Percentiles rank a stretch among this genome's conserved stretches.
Evolutionary conservation across 2,797 vertebrate genomes (phyloP).

Genomic region (Liparis tanakae): DNA sequence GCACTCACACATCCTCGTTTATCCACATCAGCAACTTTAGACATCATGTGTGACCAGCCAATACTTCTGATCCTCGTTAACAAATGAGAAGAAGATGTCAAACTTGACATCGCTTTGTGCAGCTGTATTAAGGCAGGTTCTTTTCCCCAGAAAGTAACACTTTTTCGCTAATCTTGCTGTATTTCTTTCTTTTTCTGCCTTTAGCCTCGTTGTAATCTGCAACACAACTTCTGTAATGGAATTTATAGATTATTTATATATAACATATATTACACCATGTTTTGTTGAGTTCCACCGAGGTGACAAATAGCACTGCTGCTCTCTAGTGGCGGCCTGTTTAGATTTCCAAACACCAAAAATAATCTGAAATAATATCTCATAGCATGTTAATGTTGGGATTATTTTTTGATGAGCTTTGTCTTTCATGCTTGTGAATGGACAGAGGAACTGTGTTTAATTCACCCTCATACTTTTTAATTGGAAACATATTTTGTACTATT

Average conservation of each 20-base stretch:
- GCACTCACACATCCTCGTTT: slow-evolving; percentile 7
- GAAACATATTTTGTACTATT: background rate
- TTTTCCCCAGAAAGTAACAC: background rate
- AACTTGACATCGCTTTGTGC: background rate
- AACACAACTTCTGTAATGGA: background rate
- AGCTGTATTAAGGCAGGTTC: background rate
- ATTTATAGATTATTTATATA: background rate
- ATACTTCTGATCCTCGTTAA: background rate
- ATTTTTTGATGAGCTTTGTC: background rate
- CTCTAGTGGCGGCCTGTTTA: slow-evolving; percentile 55
- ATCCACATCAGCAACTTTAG: background rate
- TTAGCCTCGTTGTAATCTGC: background rate
- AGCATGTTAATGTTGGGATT: background rate
- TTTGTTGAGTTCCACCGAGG: background rate
- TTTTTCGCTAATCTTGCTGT: background rate
- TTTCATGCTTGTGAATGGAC: background rate
- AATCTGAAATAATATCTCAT: background rate
- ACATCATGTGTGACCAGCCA: background rate
- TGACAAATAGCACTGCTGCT: slow-evolving; percentile 42
- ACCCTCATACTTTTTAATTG: background rate
- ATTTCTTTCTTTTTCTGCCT: background rate
- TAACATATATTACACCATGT: background rate
- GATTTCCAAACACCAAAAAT: background rate
- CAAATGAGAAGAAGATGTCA: background rate
- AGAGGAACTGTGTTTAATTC: background rate